Evolutionary conservation across 2,113 vertebrate species (phyloP).

Genomic region (Ctenomys sociabilis): DNA sequence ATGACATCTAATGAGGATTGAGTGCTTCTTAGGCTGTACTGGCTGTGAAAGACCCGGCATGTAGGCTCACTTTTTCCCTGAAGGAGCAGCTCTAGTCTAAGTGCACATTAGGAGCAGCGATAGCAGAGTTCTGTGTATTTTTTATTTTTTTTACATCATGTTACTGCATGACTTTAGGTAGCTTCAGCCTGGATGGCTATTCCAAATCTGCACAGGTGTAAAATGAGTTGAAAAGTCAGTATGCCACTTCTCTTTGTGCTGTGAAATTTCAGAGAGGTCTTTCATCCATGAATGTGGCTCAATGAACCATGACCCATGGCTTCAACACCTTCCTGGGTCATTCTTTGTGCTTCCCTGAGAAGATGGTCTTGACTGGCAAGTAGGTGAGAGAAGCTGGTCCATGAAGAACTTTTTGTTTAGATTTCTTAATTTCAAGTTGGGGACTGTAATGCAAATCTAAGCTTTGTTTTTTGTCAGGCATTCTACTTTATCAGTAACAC

Average conservation of each 20-base stretch:
- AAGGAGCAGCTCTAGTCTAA: neutral
- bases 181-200: neutral
- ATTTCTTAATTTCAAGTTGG: slow-evolving; percentile 59
- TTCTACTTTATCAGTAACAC: slow-evolving; percentile 42
- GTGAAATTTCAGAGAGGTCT: neutral
- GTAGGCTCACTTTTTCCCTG: rapidly evolving
- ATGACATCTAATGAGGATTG: neutral
- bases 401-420: slow-evolving; percentile 57
- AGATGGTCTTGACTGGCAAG: neutral
- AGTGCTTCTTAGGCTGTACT: neutral
- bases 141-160: neutral
- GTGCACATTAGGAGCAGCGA: neutral
- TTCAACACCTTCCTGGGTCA: slow-evolving; percentile 5
- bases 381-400: neutral
- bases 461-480: neutral
- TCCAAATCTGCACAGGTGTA: neutral
- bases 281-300: neutral
- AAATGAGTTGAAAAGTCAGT: neutral
- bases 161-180: neutral
- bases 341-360: neutral
- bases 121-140: neutral
- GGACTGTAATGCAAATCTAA: slow-evolving; percentile 60
- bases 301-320: neutral
- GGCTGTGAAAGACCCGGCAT: neutral
- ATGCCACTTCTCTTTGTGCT: neutral